Conservation (phyloP, 2,797 vertebrate species). For the Acestrorhynchus altus region DNA sequence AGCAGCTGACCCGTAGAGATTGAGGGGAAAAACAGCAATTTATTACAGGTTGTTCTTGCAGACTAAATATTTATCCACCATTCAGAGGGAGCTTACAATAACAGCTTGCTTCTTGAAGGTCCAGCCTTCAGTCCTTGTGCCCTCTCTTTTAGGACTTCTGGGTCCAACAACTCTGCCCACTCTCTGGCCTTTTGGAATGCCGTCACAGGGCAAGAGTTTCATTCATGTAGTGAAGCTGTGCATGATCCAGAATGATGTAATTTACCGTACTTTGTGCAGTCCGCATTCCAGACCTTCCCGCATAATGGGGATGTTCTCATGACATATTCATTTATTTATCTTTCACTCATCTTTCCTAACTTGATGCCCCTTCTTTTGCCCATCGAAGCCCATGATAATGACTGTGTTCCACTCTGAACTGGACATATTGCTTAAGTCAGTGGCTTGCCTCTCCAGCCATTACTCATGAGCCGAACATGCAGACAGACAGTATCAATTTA, state of each 20-base stretch:
- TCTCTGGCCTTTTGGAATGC: conserved; percentile 59
- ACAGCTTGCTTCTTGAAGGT: conserved; percentile 70
- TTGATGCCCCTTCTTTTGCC: neutral
- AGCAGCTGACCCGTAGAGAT: conserved; percentile 59
- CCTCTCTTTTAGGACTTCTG: conserved; percentile 68
- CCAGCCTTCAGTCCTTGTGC: conserved; percentile 65
- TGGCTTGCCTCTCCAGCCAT: conserved; percentile 51
- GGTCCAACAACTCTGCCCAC: conserved; percentile 52
- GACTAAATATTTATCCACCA: conserved; percentile 83
- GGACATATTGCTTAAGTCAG: conserved; percentile 56
- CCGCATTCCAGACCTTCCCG: neutral
- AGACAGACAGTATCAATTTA: conserved; percentile 73
- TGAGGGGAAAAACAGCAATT: conserved; percentile 70
- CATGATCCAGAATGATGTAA: neutral
- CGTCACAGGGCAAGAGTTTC: neutral
- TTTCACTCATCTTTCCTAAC: too few species aligned
- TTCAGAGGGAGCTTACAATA: conserved; percentile 78
- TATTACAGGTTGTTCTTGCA: conserved; percentile 76
- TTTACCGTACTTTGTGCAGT: neutral
- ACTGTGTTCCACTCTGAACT: conserved; percentile 1
- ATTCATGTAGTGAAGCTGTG: neutral
- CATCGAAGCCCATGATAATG: neutral
- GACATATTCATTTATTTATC: too few species aligned
- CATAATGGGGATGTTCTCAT: neutral
- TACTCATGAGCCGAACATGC: conserved; percentile 75